Percentiles rank a stretch among this genome's conserved stretches.
phyloP scores from a whole-genome alignment of 1,140 invertebrate genomes.

The Tenebrio molitor region DNA sequence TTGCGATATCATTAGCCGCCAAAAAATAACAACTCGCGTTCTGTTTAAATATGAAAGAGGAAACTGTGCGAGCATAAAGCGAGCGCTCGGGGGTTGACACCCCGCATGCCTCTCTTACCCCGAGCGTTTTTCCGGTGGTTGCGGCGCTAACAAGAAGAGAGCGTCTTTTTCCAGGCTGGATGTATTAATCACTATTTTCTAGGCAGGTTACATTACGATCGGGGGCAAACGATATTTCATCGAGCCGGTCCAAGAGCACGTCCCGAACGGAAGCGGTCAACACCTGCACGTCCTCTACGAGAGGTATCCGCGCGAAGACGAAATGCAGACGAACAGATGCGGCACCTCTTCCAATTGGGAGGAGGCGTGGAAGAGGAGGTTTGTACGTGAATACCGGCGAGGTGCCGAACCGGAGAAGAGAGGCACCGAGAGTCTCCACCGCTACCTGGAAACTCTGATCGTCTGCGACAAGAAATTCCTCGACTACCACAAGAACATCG shows the following conservation, averaged over 20 bases:
- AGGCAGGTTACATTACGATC: conserved; percentile 69
- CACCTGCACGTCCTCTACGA: conserved; percentile 69
- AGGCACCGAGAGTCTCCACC: conserved; percentile 65
- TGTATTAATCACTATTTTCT: conserved; percentile 44
- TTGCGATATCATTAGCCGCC: too few relatives aligned
- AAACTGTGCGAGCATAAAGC: too few relatives aligned
- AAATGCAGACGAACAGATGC: conserved; percentile 49
- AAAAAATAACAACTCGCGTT: too few relatives aligned
- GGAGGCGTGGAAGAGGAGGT: conserved; percentile 66
- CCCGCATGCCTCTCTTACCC: neutral
- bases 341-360: conserved; percentile 66
- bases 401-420: conserved; percentile 55
- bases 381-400: conserved; percentile 60
- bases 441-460: conserved; percentile 75
- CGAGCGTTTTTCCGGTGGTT: neutral
- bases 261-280: conserved; percentile 66
- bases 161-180: neutral
- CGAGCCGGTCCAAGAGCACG: conserved; percentile 67
- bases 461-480: conserved; percentile 79
- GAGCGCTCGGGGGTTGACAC: too few relatives aligned
- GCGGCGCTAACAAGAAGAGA: neutral
- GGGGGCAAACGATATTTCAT: conserved; percentile 68
- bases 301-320: conserved; percentile 51
- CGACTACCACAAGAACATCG: conserved; percentile 72
- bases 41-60: too few relatives aligned